A percentile compares a stretch with the other conserved stretches of the same genome.
Conservation (phyloP, 2,797 vertebrate species). For the Pogoniulus pusillus region DNA sequence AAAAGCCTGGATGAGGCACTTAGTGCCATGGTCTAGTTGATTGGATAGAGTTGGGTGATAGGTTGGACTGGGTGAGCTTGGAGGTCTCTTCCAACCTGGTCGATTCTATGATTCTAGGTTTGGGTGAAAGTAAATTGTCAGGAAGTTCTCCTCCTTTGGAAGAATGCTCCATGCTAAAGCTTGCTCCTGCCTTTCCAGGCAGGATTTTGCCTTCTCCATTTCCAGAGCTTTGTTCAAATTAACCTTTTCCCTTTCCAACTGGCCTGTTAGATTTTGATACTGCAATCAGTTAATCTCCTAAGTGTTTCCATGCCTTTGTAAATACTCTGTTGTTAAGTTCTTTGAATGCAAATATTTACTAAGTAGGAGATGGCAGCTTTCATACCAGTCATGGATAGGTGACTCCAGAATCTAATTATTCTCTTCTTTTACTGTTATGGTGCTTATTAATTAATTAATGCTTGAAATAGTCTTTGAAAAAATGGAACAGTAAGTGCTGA, state of each 20-base stretch:
- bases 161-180: fast-evolving
- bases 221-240: background rate
- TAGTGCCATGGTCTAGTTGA: too few relatives aligned
- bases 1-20: too few relatives aligned
- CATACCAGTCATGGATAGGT: background rate
- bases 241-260: background rate
- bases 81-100: too few relatives aligned
- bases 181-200: background rate
- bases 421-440: background rate
- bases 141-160: background rate
- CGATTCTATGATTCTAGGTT: background rate
- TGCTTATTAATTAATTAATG: background rate
- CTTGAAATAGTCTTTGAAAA: background rate
- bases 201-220: background rate
- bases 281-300: background rate
- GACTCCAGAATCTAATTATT: background rate
- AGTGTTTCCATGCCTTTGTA: background rate
- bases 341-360: background rate
- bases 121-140: background rate
- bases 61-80: too few relatives aligned
- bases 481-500: background rate
- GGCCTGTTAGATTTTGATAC: background rate
- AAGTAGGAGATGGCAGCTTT: background rate
- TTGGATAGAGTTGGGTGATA: too few relatives aligned
- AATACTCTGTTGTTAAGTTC: background rate